A percentile compares a stretch with the other conserved stretches of the same genome.
These are phyloP conservation scores for Hypena proboscidalis DNA, from an alignment of 2,888 invertebrate species.

Conservation along the genomic window DNA sequence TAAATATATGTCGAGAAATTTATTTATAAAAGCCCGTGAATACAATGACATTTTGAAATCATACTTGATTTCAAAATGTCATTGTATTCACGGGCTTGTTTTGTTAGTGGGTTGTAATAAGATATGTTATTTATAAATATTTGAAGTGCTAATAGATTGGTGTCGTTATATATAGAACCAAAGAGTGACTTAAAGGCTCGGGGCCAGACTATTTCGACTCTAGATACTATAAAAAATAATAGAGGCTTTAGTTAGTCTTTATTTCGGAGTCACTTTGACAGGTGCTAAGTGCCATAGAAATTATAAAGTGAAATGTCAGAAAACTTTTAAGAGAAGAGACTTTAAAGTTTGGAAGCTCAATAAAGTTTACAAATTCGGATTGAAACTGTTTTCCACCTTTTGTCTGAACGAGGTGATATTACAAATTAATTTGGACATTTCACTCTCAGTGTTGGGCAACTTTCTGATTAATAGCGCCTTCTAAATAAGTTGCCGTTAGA, in stretches of 20 bases:
- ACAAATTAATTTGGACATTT: constrained; percentile 38
- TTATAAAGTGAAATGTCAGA: constrained; percentile 9
- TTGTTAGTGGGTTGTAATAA: no score
- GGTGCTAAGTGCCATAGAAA: background rate
- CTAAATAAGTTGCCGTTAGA: constrained; percentile 11
- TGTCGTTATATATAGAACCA: no score
- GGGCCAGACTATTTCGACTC: no score
- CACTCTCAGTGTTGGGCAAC: constrained; percentile 26
- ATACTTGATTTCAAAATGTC: no score
- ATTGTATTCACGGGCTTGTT: no score
- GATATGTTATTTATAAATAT: no score
- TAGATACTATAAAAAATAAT: no score
- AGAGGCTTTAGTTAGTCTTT: background rate
- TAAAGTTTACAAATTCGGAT: constrained; percentile 30
- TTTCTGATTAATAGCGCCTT: constrained; percentile 37
- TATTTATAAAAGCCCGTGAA: no score
- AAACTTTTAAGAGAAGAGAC: constrained; percentile 15
- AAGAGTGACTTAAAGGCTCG: no score
- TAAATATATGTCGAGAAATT: no score
- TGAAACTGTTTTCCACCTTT: constrained; percentile 26
- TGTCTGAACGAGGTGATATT: constrained; percentile 26
- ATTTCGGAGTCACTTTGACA: background rate
- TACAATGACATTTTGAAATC: no score
- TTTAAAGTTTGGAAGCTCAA: constrained; percentile 20
- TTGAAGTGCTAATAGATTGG: no score